These are phyloP conservation scores for Lepus europaeus DNA, from an alignment of 2,113 vertebrate species.

Conservation along the genomic window DNA sequence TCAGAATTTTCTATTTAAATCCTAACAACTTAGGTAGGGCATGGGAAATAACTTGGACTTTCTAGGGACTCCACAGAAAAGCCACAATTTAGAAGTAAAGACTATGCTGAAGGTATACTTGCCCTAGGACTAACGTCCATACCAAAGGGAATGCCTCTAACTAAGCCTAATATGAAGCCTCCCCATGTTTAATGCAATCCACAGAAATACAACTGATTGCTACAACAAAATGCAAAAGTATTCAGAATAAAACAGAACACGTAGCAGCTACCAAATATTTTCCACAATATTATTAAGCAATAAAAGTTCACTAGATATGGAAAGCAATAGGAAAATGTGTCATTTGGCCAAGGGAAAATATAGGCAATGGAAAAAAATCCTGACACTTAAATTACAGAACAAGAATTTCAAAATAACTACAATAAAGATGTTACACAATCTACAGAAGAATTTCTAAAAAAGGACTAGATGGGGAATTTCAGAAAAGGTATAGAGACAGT, in stretches of 20 bases:
- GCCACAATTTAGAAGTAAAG: not conserved
- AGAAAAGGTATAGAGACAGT: not conserved
- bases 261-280: not conserved
- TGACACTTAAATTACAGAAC: conserved; percentile 2
- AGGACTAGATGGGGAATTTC: not conserved
- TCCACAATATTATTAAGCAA: not conserved
- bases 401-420: conserved; percentile 17
- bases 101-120: not conserved
- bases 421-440: not conserved
- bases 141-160: not conserved
- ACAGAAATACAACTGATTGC: not conserved
- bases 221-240: not conserved
- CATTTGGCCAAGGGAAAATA: not conserved
- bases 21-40: not conserved
- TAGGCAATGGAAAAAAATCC: not conserved
- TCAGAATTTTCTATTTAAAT: conserved; percentile 13
- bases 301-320: not conserved
- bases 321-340: conserved; percentile 22
- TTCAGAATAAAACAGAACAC: not conserved
- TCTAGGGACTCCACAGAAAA: not conserved
- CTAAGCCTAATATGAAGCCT: not conserved
- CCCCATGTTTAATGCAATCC: not conserved
- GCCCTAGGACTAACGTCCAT: not conserved
- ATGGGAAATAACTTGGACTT: not conserved
- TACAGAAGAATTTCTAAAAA: not conserved